Conservation (phyloP, 2,888 invertebrate species). For the Aphrophora alni region DNA sequence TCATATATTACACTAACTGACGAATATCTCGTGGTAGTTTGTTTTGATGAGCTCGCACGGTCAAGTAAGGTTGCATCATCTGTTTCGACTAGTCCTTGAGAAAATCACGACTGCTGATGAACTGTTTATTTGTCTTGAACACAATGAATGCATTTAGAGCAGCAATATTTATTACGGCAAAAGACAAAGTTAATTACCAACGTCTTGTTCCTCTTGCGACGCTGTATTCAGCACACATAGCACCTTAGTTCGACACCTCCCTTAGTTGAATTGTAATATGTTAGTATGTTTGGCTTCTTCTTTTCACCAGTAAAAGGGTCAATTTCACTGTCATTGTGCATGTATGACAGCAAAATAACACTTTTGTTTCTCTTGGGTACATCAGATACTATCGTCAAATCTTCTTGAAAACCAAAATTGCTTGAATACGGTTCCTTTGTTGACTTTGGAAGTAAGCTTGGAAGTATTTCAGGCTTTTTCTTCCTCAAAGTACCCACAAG, state of each 20-base stretch:
- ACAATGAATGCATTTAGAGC: too few relatives aligned
- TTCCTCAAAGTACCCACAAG: not conserved
- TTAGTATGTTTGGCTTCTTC: constrained; percentile 40
- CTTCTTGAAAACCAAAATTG: constrained; percentile 41
- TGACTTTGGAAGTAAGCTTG: not conserved
- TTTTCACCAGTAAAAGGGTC: constrained; percentile 29
- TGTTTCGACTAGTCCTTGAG: too few relatives aligned
- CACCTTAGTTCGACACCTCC: constrained; percentile 38
- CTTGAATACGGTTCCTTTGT: constrained; percentile 11
- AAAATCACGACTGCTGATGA: too few relatives aligned
- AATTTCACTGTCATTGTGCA: constrained; percentile 36
- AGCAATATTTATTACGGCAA: constrained; percentile 19
- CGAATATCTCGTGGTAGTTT: too few relatives aligned
- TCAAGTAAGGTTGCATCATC: too few relatives aligned
- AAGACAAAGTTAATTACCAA: constrained; percentile 42
- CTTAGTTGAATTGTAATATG: constrained; percentile 41
- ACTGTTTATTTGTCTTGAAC: too few relatives aligned
- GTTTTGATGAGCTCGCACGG: too few relatives aligned
- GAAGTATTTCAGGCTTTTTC: not conserved
- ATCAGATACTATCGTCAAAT: constrained; percentile 39
- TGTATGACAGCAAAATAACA: constrained; percentile 38
- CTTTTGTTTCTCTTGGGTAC: constrained; percentile 37
- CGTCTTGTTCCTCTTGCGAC: constrained; percentile 32
- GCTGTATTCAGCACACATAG: constrained; percentile 34
- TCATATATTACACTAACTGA: too few relatives aligned